Conservation (phyloP, 2,113 vertebrate species). For the human region GRCh38 chr6:1784001-1784500, state of each 20-base stretch:
- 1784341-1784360: too few species aligned
- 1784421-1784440: not conserved
- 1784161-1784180: not conserved
- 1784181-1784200: not conserved
- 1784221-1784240: too few species aligned
- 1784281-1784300: too few species aligned
- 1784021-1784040: not conserved
- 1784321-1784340: too few species aligned
- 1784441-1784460: not conserved
- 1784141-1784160: not conserved
- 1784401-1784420: too few species aligned
- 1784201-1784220: too few species aligned
- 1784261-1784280: too few species aligned
- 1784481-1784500: not conserved
- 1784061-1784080: not conserved
- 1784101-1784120: not conserved
- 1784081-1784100: not conserved
- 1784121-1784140: not conserved
- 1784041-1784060: not conserved
- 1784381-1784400: too few species aligned
- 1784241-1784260: too few species aligned
- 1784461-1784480: not conserved
- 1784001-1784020: not conserved
- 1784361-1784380: too few species aligned
- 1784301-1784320: too few species aligned